Base-by-base conservation (phyloP, 2,113 vertebrate species). In the Bubo scandiacus region DNA sequence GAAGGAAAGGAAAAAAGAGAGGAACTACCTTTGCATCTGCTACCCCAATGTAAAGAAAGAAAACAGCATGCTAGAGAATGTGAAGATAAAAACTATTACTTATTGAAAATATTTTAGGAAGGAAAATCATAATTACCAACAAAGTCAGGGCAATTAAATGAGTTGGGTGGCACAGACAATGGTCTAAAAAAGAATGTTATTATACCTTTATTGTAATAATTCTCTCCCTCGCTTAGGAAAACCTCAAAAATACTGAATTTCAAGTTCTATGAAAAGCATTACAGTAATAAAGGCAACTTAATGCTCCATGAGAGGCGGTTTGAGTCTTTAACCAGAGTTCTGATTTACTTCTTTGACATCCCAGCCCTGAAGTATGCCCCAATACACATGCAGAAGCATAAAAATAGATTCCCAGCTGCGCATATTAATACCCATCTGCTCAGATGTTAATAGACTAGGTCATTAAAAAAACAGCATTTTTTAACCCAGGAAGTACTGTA, bases 371-470 rank as follows among this genome's bases (percentile, higher is more conserved):
- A 80, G 38, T 49, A 42, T 59, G 59, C 29, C 71, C 29, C n/a
- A 52, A 7, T 34, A 23, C 47, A 61, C 68, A 40, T 7, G 40
- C 59, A 88, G 65, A 34, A 81, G 66, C 43, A 42, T 20, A 61
- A 43, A 94, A 78, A 89, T 4, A 84, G 78, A 43, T 29, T 70
- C 43, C 85, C 78, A 78, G 88, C 85, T 85, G 92, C 17, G 4
- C 85, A 58, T 7, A 59, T 42, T 61, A 83, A 91, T 27, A 38
- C 22, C 16, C 5, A 4, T 65, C 81, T 78, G 79, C 65, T 81
- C 0, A 0, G 22, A 61, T 11, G 38, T 30, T 23, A 45, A 61
- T 1, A 36, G 23, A 72, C 25, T 8, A 27, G 45, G 17, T 47
- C 55, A 62, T 81, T 79, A 47, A 81, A 57, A 85, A 6, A 10